A percentile compares a stretch with the other conserved stretches of the same genome.
phyloP scores from a whole-genome alignment of 2,113 vertebrate genomes.

The Rhagologus leucostigma region DNA sequence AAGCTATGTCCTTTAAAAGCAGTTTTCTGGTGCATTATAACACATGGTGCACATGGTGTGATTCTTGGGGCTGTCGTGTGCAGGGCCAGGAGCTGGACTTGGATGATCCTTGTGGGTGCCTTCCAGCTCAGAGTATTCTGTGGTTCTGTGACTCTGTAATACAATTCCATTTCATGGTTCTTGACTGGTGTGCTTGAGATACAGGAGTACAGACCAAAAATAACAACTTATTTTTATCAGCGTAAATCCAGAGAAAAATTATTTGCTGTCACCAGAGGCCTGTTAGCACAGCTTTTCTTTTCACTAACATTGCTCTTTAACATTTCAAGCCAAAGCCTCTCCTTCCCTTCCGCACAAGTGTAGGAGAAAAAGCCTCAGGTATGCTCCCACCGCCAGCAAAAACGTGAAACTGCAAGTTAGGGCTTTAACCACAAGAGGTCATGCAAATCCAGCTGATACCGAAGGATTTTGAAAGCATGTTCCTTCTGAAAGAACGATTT shows the following conservation, averaged over 20 bases:
- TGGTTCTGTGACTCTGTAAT: not conserved
- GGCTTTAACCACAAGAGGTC: conserved; percentile 29
- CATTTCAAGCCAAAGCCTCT: not conserved
- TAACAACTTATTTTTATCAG: not conserved
- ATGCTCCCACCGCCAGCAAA: accelerated
- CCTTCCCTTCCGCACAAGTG: not conserved
- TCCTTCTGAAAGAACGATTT: not conserved
- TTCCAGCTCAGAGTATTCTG: not conserved
- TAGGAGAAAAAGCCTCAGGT: accelerated
- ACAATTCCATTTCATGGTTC: not conserved
- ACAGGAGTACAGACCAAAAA: not conserved
- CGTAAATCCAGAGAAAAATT: not conserved
- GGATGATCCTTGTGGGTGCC: not conserved
- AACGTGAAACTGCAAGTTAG: not conserved
- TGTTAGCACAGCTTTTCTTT: not conserved
- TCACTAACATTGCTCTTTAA: not conserved
- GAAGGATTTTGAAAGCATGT: not conserved
- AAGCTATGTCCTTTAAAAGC: not conserved
- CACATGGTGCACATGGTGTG: not conserved
- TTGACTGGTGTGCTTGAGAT: not conserved
- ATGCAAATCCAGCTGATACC: not conserved
- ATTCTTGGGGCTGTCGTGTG: not conserved
- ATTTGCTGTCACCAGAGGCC: not conserved
- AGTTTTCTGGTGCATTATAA: not conserved
- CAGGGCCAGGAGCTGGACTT: not conserved